phyloP scores from a whole-genome alignment of 2,113 vertebrate genomes.

The Parus major region DNA sequence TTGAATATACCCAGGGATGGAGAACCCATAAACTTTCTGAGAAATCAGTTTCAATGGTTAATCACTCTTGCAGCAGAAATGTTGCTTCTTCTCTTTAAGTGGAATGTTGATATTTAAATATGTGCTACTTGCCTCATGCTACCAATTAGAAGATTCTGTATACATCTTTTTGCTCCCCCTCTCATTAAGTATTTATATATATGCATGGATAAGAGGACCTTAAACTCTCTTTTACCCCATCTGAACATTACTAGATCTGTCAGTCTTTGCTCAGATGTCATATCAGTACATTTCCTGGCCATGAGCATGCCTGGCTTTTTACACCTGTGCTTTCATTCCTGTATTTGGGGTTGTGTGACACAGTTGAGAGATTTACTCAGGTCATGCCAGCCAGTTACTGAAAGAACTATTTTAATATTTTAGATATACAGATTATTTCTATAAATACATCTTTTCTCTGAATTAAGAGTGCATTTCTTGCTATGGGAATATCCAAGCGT shows the following conservation, averaged over 20 bases:
- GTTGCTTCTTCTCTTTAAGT: neutral
- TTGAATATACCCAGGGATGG: neutral
- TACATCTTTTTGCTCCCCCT: neutral
- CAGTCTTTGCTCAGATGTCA: neutral
- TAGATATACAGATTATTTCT: neutral
- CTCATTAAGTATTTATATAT: neutral
- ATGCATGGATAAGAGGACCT: neutral
- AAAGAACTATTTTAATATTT: neutral
- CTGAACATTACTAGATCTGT: neutral
- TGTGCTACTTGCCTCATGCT: neutral
- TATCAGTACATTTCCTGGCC: neutral
- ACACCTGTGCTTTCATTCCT: neutral
- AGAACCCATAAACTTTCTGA: neutral
- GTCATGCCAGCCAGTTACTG: neutral
- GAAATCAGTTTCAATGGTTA: neutral
- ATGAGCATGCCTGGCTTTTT: neutral
- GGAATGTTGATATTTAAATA: neutral
- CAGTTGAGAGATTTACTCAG: neutral
- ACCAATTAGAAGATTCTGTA: neutral
- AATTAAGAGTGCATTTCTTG: neutral
- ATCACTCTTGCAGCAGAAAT: neutral
- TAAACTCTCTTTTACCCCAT: neutral
- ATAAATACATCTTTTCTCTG: neutral
- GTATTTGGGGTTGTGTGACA: neutral
- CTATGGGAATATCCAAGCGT: neutral